Evolutionary conservation across 2,888 invertebrate genomes (phyloP).

Genomic region (Cynaeus angustus): DNA sequence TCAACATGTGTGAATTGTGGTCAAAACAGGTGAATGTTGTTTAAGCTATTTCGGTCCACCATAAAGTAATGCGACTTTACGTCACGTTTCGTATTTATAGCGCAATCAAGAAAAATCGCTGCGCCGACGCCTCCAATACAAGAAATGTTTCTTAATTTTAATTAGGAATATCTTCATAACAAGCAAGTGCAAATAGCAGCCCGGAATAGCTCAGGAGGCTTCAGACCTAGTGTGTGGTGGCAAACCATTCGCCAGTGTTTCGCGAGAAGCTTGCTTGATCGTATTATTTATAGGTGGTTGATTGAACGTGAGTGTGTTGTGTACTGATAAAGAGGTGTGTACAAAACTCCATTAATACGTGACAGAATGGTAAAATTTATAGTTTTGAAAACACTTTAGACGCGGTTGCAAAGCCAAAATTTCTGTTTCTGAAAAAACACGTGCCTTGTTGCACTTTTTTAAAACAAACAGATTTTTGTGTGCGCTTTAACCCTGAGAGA

Average conservation of each 20-base stretch:
- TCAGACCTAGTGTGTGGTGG: constrained; percentile 53
- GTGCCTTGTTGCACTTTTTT: constrained; percentile 9
- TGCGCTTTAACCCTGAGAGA: constrained; percentile 3
- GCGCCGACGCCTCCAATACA: not conserved
- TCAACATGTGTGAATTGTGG: no score
- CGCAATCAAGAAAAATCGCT: not conserved
- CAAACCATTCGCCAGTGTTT: constrained; percentile 60
- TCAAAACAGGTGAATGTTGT: not conserved
- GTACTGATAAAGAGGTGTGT: constrained; percentile 26
- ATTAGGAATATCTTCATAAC: constrained; percentile 53
- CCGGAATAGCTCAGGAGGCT: constrained; percentile 59
- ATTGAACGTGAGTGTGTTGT: constrained; percentile 56
- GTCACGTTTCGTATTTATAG: constrained; percentile 26
- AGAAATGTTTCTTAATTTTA: constrained; percentile 46
- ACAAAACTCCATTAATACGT: not conserved
- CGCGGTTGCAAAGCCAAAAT: constrained; percentile 16
- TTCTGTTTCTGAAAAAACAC: constrained; percentile 26
- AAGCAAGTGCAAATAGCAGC: constrained; percentile 48
- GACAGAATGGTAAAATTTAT: not conserved
- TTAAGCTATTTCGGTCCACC: not conserved
- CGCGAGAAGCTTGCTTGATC: constrained; percentile 59
- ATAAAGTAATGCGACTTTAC: constrained; percentile 2
- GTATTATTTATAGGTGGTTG: constrained; percentile 61
- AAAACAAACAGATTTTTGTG: not conserved
- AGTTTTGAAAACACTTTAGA: no score